Evolutionary conservation across 2,797 vertebrate species (phyloP), one percentile per base, ranked within the genome.

Genomic region (Neoniphon sammara): DNA sequence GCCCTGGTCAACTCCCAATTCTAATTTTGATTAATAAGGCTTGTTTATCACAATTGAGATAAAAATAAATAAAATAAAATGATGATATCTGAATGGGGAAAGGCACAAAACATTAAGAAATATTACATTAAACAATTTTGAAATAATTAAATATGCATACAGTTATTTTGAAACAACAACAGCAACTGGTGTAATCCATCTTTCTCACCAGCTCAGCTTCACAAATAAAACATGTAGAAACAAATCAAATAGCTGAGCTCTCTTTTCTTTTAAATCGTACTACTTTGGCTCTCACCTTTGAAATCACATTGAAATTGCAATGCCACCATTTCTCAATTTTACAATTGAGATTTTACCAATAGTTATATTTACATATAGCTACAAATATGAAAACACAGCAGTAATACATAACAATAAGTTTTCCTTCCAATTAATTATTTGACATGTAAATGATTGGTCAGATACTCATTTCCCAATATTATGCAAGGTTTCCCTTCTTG

Each of bases 361-460:
- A 53, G 47, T 58, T 15, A 62, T 69, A 85, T 85, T 84, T 85
- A 86, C 83, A 85, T 50, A 23, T 39, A 25, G 69, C 47, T 80
- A 73, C 31, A 85, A 62, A 81, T 59, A 68, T 60, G 44, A 75
- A 82, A 67, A 68, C 39, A 72, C 58, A 52, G 62, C 49, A 55
- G 52, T 68, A 47, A 20, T 56, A 77, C 17, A 75, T 70, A 61
- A 73, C 80, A 79, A 63, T 61, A 75, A 34, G 49, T 73, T 54
- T 49, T 36, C 70, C 63, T 60, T 66, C 39, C 31, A 74, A 65
- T 79, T 69, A 67, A 67, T 66, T 55, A 59, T 75, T 68, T 70
- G 68, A 75, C 62, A 75, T 78, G 82, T 77, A 78, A 75, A 82
- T 85, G 73, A 84, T 90, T 91, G 88, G 89, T 92, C 89, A 89